Conservation (phyloP, 1,140 invertebrate species). For the Heliconius himera region DNA sequence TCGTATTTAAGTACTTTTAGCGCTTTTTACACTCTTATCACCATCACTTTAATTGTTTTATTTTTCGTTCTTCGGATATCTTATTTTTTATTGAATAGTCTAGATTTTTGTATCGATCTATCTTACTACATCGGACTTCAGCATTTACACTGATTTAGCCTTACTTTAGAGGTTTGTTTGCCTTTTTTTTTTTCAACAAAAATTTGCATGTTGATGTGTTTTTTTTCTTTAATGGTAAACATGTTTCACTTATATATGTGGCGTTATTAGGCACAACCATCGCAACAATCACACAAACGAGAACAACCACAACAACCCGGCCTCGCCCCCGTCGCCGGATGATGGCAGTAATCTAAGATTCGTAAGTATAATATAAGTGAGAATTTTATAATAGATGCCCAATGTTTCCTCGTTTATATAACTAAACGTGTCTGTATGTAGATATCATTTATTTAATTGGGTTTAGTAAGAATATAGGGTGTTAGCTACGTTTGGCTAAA, state of each 20-base stretch:
- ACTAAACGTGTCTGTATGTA: background rate
- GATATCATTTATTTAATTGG: too few species aligned
- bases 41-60: background rate
- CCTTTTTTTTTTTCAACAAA: background rate
- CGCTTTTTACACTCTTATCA: slow-evolving; percentile 5
- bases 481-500: background rate
- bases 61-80: background rate
- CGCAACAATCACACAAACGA: background rate
- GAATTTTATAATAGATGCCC: background rate
- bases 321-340: slow-evolving; percentile 15
- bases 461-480: background rate
- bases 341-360: slow-evolving; percentile 24
- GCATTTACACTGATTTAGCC: slow-evolving; percentile 2
- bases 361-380: slow-evolving; percentile 33
- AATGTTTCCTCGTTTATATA: background rate
- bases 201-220: background rate
- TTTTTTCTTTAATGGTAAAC: background rate
- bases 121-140: slow-evolving; percentile 5
- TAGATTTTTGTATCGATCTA: background rate
- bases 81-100: background rate
- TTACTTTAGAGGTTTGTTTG: background rate
- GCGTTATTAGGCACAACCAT: background rate
- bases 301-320: slow-evolving; percentile 13
- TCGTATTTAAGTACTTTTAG: background rate
- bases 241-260: background rate